These are phyloP conservation scores for Crioceris asparagi DNA, from an alignment of 2,888 invertebrate genomes.

Conservation along the genomic window DNA sequence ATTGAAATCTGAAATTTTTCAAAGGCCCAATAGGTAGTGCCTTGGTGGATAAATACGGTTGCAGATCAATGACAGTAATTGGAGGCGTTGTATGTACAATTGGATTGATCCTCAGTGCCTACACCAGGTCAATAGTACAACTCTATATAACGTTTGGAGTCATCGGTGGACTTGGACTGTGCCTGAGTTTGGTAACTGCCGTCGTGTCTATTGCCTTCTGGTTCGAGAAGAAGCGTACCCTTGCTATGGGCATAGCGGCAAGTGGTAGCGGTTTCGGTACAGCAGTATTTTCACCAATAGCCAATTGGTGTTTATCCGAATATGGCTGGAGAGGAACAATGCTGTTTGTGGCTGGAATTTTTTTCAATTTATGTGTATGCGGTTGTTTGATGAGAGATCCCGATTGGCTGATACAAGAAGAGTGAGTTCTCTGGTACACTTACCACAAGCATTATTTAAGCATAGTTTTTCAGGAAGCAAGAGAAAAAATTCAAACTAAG, in stretches of 20 bases:
- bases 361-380: constrained; percentile 75
- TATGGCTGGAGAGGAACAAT: constrained; percentile 80
- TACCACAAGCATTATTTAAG: background rate
- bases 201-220: constrained; percentile 88
- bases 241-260: constrained; percentile 79
- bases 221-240: constrained; percentile 78
- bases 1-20: constrained; percentile 32
- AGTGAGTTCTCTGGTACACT: constrained; percentile 20
- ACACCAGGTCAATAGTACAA: constrained; percentile 61
- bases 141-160: constrained; percentile 80
- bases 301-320: constrained; percentile 62
- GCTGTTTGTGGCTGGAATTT: constrained; percentile 69
- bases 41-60: constrained; percentile 73
- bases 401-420: constrained; percentile 67
- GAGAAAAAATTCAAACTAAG: constrained; percentile 8
- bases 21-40: constrained; percentile 78
- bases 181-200: constrained; percentile 78
- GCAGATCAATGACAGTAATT: constrained; percentile 35
- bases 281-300: constrained; percentile 77
- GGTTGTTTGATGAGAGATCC: constrained; percentile 82
- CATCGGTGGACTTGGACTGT: constrained; percentile 73
- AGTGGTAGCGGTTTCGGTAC: constrained; percentile 89
- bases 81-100: constrained; percentile 62
- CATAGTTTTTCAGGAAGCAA: background rate
- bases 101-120: constrained; percentile 67